Evolutionary conservation across 2,113 vertebrate species (phyloP), one percentile per base, ranked within the genome.

Genomic region (Platysternon megacephalum): DNA sequence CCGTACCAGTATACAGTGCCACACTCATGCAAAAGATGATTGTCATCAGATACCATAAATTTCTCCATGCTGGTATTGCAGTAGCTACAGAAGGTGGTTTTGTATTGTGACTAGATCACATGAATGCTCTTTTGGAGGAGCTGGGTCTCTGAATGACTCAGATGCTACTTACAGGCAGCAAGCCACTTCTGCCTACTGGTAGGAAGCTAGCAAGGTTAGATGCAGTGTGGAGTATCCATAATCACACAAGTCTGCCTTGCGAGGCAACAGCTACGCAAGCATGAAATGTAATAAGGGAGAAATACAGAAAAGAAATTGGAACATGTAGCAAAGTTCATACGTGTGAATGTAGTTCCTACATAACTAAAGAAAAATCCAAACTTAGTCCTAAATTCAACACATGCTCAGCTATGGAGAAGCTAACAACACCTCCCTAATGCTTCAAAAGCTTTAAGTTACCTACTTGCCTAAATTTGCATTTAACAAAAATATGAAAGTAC

Each of bases 251-350:
- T 94, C 96, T 90, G 86, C 89, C 84, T 89, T 89, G 89, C 2
- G 19, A 87, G 88, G 93, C 93, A 93, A 97, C 84, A 96, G 95
- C 91, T 97, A 91, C 91, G 90, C 85, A 93, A 94, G 72, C 78
- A 88, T 80, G 80, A 93, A 95, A 86, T 32, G 53, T 65, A 81
- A 90, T 53, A 53, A 89, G 87, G 86, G 46, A 55, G 92, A 91
- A 97, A 79, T 9, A 2, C 2, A 0, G 2, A 29, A 93, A 91
- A 93, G 83, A 82, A 87, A 92, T 84, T 22, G 53, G 76, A 89
- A 88, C 92, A 91, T 11, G 61, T 81, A 72, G n/a, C 51, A 84
- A 91, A 93, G 46, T 95, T 94, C 61, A 72, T 86, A 82, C 11
- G 55, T 92, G 65, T 48, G 74, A 84, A 79, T 35, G 16, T 42